A percentile compares a stretch with the other conserved stretches of the same genome.
Conservation (phyloP, 2,797 vertebrate genomes). For the Chloroceryle inda region DNA sequence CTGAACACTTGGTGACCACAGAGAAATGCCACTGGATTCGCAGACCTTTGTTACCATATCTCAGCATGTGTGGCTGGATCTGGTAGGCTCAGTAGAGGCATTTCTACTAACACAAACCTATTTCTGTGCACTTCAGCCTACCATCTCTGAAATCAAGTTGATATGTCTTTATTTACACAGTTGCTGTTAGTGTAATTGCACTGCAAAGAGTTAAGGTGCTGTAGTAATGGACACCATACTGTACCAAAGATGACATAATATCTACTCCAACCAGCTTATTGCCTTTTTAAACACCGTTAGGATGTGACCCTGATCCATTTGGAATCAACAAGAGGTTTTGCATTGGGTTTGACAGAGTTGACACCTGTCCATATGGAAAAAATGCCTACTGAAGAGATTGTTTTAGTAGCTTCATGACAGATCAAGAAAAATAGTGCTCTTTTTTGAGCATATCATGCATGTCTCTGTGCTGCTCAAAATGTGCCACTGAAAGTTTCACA, state of each 20-base stretch:
- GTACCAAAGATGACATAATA: not conserved
- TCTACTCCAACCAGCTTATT: not conserved
- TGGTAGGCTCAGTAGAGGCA: not conserved
- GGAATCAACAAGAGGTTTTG: not conserved
- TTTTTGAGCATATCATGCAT: not conserved
- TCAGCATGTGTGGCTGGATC: not conserved
- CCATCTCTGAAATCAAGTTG: not conserved
- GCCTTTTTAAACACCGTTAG: not conserved
- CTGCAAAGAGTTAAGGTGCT: not conserved
- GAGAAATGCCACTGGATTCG: not conserved
- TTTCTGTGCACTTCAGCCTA: not conserved
- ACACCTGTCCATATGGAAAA: not conserved
- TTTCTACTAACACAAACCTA: not conserved
- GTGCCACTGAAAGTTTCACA: not conserved
- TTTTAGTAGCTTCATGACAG: not conserved
- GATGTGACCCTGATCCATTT: not conserved
- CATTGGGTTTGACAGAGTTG: not conserved
- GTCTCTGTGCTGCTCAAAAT: not conserved
- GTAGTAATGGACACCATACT: not conserved
- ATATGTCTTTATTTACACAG: not conserved
- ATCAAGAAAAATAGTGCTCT: not conserved
- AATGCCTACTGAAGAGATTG: not conserved
- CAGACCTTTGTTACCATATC: not conserved
- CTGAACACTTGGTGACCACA: not conserved
- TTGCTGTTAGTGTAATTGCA: not conserved